These are phyloP conservation scores for Simalia tracyae DNA, from an alignment of 2,797 vertebrate species.

Conservation along the genomic window DNA sequence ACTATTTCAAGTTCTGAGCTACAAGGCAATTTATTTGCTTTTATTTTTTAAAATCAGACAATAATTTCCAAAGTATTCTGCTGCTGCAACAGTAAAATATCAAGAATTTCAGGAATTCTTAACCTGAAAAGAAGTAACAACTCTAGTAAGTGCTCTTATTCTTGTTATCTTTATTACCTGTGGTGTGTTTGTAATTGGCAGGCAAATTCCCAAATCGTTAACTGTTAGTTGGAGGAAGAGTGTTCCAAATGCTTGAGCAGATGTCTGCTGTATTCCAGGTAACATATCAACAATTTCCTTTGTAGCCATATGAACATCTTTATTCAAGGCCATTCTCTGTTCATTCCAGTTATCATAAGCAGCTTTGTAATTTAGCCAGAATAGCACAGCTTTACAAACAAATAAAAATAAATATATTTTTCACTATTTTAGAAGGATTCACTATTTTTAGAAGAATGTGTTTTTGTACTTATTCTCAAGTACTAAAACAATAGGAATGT, in stretches of 20 bases:
- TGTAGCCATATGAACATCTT: slow-evolving; percentile 97
- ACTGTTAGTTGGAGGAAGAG: slow-evolving; percentile 98
- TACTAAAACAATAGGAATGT: neutral
- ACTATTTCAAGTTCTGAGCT: neutral
- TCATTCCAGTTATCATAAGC: slow-evolving; percentile 99
- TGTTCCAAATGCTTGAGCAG: slow-evolving; percentile 95
- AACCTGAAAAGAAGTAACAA: neutral
- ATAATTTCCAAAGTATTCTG: neutral
- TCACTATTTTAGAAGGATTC: slow-evolving; percentile 10
- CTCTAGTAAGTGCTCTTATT: slow-evolving; percentile 5
- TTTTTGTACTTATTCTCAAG: neutral
- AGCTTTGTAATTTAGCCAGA: slow-evolving; percentile 99
- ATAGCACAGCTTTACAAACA: slow-evolving; percentile 86
- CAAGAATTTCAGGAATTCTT: neutral
- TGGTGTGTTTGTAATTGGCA: slow-evolving; percentile 89
- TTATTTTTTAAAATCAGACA: neutral
- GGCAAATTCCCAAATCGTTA: slow-evolving; percentile 95
- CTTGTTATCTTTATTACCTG: slow-evolving; percentile 66
- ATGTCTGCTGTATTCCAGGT: slow-evolving; percentile 96
- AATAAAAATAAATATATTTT: slow-evolving; percentile 42
- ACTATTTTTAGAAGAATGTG: neutral
- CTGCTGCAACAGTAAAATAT: neutral
- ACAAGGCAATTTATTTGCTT: neutral
- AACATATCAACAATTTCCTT: slow-evolving; percentile 98
- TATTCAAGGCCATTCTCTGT: slow-evolving; percentile 94